Conservation (phyloP, 2,888 invertebrate species). For the Nomada lathburiana region DNA sequence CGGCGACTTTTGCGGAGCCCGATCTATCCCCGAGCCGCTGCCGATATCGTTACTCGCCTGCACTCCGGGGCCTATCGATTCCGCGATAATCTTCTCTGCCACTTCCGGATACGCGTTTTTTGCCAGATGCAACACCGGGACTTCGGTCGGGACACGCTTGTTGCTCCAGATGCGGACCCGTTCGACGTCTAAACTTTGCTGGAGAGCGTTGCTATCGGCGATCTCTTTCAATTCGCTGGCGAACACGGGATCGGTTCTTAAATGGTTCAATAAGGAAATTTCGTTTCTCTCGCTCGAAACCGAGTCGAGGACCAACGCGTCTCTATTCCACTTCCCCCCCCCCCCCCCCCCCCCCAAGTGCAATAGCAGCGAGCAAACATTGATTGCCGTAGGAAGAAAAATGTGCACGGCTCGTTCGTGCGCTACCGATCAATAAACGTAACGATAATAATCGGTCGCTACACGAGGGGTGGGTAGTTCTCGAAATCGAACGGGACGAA, state of each 20-base stretch:
- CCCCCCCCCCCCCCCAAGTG: too few relatives aligned
- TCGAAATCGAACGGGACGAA: background rate
- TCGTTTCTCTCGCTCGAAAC: too few relatives aligned
- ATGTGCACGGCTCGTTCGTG: too few relatives aligned
- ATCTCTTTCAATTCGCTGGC: too few relatives aligned
- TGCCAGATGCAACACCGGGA: background rate
- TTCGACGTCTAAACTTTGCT: slow-evolving; percentile 15
- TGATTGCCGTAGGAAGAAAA: too few relatives aligned
- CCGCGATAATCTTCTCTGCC: slow-evolving; percentile 52
- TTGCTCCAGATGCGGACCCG: background rate
- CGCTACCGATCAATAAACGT: too few relatives aligned
- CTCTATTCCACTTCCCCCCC: too few relatives aligned
- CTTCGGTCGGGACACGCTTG: slow-evolving; percentile 4
- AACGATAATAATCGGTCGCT: too few relatives aligned
- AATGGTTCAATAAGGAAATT: background rate
- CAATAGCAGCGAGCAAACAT: too few relatives aligned
- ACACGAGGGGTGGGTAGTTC: background rate
- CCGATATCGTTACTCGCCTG: slow-evolving; percentile 29
- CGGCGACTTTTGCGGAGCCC: slow-evolving; percentile 45
- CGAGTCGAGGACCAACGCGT: too few relatives aligned
- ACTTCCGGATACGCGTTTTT: slow-evolving; percentile 52
- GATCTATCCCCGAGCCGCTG: slow-evolving; percentile 43
- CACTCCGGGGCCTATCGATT: slow-evolving; percentile 39
- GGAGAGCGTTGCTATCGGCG: background rate
- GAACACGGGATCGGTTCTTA: background rate